Conservation (phyloP, 2,888 invertebrate species). For the Portevinia maculata region DNA sequence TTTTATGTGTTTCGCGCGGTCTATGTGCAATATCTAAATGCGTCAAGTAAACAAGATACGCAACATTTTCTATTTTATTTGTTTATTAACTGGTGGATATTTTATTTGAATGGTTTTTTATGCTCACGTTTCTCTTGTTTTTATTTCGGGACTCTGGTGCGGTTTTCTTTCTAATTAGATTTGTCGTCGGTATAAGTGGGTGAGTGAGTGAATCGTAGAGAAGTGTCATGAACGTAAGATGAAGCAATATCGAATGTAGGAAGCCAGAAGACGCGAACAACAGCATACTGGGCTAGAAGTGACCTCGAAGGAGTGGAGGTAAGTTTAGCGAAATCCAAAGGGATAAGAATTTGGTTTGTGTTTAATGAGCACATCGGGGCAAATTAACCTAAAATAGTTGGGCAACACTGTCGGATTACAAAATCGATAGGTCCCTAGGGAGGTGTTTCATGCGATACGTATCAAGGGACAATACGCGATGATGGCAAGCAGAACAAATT, state of each 20-base stretch:
- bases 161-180: slow-evolving; percentile 70
- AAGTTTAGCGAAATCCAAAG: slow-evolving; percentile 55
- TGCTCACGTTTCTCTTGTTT: slow-evolving; percentile 8
- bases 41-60: slow-evolving; percentile 59
- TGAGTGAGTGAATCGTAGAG: slow-evolving; percentile 26
- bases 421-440: slow-evolving; percentile 69
- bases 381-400: slow-evolving; percentile 67
- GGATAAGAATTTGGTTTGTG: slow-evolving; percentile 43
- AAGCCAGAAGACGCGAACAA: slow-evolving; percentile 6
- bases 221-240: slow-evolving; percentile 16
- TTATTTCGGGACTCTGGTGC: slow-evolving; percentile 44
- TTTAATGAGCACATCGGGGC: slow-evolving; percentile 9
- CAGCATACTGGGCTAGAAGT: slow-evolving; percentile 39
- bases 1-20: slow-evolving; percentile 34
- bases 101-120: slow-evolving; percentile 10
- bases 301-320: slow-evolving; percentile 68
- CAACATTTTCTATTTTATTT: slow-evolving; percentile 1
- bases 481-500: no score
- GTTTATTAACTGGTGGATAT: slow-evolving; percentile 31
- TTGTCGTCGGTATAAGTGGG: slow-evolving; percentile 50
- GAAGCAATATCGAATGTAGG: slow-evolving; percentile 53
- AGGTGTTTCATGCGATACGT: slow-evolving; percentile 13
- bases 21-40: slow-evolving; percentile 14
- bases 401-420: slow-evolving; percentile 58
- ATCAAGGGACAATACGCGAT: background rate